phyloP scores from a whole-genome alignment of 2,797 vertebrate species.

The Lophius americanus region DNA sequence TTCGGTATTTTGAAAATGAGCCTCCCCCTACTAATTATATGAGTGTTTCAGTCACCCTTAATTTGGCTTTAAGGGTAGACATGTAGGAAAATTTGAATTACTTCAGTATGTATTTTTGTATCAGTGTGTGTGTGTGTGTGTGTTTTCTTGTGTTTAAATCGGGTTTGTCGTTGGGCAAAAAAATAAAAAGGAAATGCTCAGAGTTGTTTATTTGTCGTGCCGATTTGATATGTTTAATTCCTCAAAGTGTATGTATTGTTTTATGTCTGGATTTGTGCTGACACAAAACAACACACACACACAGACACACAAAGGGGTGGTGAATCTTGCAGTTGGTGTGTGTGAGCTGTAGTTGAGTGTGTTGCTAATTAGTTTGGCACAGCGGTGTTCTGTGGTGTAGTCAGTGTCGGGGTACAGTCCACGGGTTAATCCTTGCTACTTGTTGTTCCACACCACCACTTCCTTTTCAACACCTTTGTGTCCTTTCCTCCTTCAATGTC shows the following conservation, averaged over 20 bases:
- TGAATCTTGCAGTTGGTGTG: slow-evolving; percentile 48
- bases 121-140: background rate
- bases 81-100: too few species aligned
- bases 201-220: slow-evolving; percentile 41
- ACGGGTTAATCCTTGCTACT: slow-evolving; percentile 72
- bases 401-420: slow-evolving; percentile 31
- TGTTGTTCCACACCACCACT: slow-evolving; percentile 73
- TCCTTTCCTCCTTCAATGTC: background rate
- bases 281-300: slow-evolving; percentile 11
- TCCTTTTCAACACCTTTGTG: background rate
- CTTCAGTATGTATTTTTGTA: too few species aligned
- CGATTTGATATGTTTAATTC: slow-evolving; percentile 44
- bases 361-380: slow-evolving; percentile 78
- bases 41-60: too few species aligned
- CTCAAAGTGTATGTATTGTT: slow-evolving; percentile 12
- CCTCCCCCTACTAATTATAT: too few species aligned
- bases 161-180: too few species aligned
- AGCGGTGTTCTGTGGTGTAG: slow-evolving; percentile 34
- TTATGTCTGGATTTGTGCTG: slow-evolving; percentile 15
- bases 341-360: slow-evolving; percentile 63
- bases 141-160: background rate
- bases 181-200: slow-evolving; percentile 10
- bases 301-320: slow-evolving; percentile 33
- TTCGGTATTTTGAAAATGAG: background rate
- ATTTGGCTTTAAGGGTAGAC: too few species aligned